These are phyloP conservation scores for Hyalella azteca DNA, from an alignment of 2,888 invertebrate genomes.

Conservation along the genomic window DNA sequence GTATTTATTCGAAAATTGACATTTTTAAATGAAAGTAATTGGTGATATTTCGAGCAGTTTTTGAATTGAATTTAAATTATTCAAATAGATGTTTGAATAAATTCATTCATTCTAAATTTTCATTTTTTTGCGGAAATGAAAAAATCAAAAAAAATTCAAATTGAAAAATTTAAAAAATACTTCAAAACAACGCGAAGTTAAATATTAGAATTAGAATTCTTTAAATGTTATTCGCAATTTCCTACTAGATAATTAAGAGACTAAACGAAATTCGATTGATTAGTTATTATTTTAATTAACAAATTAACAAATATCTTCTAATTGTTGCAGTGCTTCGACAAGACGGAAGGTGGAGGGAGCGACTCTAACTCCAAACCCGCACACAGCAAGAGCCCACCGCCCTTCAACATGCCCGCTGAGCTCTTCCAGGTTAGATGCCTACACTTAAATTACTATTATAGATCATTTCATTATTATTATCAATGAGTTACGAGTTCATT, in stretches of 20 bases:
- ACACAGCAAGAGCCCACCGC: constrained; percentile 41
- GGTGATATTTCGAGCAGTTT: too few species aligned
- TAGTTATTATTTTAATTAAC: neutral
- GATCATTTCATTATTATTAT: neutral
- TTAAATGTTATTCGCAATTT: neutral
- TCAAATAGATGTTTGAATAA: too few species aligned
- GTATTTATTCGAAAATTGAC: too few species aligned
- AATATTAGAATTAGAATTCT: neutral
- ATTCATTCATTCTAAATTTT: too few species aligned
- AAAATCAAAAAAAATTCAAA: too few species aligned
- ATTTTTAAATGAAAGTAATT: too few species aligned
- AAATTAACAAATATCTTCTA: neutral
- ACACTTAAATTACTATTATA: neutral
- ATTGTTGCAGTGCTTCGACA: constrained; percentile 31
- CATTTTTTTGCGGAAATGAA: too few species aligned
- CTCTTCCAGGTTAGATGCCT: constrained; percentile 53
- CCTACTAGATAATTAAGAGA: neutral
- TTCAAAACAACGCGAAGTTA: too few species aligned
- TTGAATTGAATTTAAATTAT: too few species aligned
- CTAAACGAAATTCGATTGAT: neutral
- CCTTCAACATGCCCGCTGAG: constrained; percentile 57
- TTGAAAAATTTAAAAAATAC: too few species aligned
- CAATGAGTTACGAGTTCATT: neutral
- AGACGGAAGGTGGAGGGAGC: constrained; percentile 36
- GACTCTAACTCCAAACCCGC: constrained; percentile 42